phyloP scores from a whole-genome alignment of 2,797 vertebrate genomes.

The Buceros bicornis region DNA sequence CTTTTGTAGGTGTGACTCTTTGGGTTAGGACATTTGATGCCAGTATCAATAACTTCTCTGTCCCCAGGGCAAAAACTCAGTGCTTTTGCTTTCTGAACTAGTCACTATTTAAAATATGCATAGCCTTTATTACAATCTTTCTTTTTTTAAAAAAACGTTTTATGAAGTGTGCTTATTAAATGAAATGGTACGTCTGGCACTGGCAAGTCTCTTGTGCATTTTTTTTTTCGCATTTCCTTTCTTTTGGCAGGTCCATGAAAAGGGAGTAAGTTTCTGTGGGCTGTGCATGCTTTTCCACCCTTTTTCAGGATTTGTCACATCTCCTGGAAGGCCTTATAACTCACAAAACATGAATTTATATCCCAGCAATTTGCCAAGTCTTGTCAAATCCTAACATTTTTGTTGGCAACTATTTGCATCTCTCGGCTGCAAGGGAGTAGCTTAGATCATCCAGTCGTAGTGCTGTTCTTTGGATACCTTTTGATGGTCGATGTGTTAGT shows the following conservation, averaged over 20 bases:
- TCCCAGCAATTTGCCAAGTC: constrained; percentile 71
- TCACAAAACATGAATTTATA: constrained; percentile 74
- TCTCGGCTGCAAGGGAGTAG: constrained; percentile 65
- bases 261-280: constrained; percentile 66
- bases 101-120: constrained; percentile 60
- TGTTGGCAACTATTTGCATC: constrained; percentile 66
- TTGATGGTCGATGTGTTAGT: constrained; percentile 8
- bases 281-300: constrained; percentile 64
- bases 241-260: constrained; percentile 62
- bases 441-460: constrained; percentile 47
- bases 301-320: constrained; percentile 74
- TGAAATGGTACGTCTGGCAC: constrained; percentile 71
- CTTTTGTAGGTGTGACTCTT: constrained; percentile 17
- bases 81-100: constrained; percentile 34
- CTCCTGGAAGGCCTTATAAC: constrained; percentile 75
- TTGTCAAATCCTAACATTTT: constrained; percentile 77
- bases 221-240: constrained; percentile 44
- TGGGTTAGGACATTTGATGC: constrained; percentile 23
- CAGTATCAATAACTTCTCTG: constrained; percentile 40
- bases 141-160: constrained; percentile 45
- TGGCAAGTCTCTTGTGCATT: constrained; percentile 65
- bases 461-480: constrained; percentile 27
- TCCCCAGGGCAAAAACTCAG: constrained; percentile 20
- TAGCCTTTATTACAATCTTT: constrained; percentile 58
- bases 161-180: constrained; percentile 75